A percentile compares a stretch with the other conserved stretches of the same genome.
These are phyloP conservation scores for Meandrusa payeni DNA, from an alignment of 2,888 invertebrate species.

Conservation along the genomic window DNA sequence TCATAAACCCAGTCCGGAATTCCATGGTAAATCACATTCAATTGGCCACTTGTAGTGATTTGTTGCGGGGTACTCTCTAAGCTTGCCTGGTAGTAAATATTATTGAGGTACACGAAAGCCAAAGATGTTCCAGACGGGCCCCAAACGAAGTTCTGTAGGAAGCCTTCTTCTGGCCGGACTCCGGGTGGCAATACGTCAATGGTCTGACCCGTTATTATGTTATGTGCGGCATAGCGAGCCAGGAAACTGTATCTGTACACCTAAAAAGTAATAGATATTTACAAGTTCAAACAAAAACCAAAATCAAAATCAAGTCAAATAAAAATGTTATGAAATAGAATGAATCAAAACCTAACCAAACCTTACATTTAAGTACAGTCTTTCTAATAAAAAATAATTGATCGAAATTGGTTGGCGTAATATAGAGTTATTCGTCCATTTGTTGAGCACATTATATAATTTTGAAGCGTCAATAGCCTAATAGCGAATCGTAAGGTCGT, in stretches of 20 bases:
- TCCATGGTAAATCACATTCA: conserved; percentile 88
- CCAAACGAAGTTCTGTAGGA: conserved; percentile 89
- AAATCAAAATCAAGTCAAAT: too few relatives aligned
- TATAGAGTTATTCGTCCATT: too few relatives aligned
- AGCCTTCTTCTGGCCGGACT: conserved; percentile 52
- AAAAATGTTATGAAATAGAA: too few relatives aligned
- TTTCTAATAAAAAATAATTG: too few relatives aligned
- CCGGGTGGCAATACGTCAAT: conserved; percentile 48
- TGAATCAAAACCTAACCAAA: too few relatives aligned
- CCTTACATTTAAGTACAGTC: too few relatives aligned
- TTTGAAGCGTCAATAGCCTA: too few relatives aligned
- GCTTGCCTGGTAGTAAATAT: conserved; percentile 87
- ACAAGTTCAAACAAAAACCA: too few relatives aligned
- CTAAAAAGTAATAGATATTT: too few relatives aligned
- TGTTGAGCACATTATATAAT: too few relatives aligned
- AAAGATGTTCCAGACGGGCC: conserved; percentile 86
- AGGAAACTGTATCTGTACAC: conserved; percentile 89
- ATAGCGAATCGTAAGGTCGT: too few relatives aligned
- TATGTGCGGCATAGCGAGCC: conserved; percentile 86
- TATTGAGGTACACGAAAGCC: conserved; percentile 86
- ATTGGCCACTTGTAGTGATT: conserved; percentile 83
- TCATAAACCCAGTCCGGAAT: conserved; percentile 98
- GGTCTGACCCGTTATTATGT: conserved; percentile 76
- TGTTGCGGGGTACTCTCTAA: conserved; percentile 64
- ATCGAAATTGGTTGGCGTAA: too few relatives aligned